These are phyloP conservation scores for Diarsia brunnea DNA, from an alignment of 2,888 invertebrate genomes.

Conservation along the genomic window DNA sequence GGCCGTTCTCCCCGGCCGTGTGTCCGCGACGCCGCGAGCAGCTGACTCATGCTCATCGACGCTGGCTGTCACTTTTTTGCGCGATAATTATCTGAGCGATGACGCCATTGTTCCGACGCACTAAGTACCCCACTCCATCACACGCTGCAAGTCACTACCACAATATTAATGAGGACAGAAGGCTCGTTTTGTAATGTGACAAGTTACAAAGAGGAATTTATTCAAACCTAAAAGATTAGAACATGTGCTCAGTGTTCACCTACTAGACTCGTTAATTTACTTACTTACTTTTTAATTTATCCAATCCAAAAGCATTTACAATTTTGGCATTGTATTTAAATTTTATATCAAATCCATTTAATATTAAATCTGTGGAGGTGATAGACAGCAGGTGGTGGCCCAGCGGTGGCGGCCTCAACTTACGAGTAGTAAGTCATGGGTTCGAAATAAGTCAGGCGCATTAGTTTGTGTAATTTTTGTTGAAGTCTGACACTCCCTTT, in stretches of 20 bases:
- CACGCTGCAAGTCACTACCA: slow-evolving; percentile 57
- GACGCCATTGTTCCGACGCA: slow-evolving; percentile 63
- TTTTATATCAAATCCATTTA: not conserved
- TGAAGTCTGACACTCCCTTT: too few relatives aligned
- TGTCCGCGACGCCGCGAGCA: slow-evolving; percentile 41
- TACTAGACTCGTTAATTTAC: not conserved
- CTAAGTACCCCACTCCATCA: slow-evolving; percentile 57
- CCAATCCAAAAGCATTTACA: not conserved
- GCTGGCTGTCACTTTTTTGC: slow-evolving; percentile 64
- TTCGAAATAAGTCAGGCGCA: too few relatives aligned
- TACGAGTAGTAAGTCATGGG: too few relatives aligned
- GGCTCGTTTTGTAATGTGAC: slow-evolving; percentile 15
- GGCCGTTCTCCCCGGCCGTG: not conserved
- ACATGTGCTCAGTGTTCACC: not conserved
- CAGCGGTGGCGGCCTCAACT: too few relatives aligned
- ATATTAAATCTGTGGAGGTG: too few relatives aligned
- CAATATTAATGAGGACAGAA: slow-evolving; percentile 23
- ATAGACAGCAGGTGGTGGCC: too few relatives aligned
- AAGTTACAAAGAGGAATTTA: not conserved
- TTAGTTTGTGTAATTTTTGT: too few relatives aligned
- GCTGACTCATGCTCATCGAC: slow-evolving; percentile 70
- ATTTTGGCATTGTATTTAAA: not conserved
- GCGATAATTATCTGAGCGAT: slow-evolving; percentile 68
- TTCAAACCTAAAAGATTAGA: not conserved
- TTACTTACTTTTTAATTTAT: not conserved